Percentiles rank a stretch among this genome's conserved stretches.
Evolutionary conservation across 2,888 invertebrate species (phyloP).

Genomic region (Spilarctia lutea): DNA sequence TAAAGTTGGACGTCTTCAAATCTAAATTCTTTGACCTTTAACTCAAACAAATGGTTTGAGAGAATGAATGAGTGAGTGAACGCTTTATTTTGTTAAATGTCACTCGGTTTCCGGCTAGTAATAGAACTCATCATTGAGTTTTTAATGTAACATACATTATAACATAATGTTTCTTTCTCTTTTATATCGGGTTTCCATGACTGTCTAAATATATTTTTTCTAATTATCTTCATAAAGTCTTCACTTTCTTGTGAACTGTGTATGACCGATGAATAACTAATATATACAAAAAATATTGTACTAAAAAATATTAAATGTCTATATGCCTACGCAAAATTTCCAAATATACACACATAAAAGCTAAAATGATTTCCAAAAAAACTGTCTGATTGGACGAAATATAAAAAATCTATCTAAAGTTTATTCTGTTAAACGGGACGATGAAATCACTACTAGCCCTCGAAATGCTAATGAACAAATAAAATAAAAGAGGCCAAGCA

Average conservation of each 20-base stretch:
- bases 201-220: neutral
- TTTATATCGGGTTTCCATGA: neutral
- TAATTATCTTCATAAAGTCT: too few relatives aligned
- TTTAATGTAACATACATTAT: neutral
- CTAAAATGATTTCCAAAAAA: constrained; percentile 9
- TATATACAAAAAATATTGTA: too few relatives aligned
- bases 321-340: too few relatives aligned
- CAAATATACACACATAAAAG: too few relatives aligned
- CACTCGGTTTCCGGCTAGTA: constrained; percentile 19
- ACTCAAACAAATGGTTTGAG: constrained; percentile 16
- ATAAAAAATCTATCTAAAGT: neutral
- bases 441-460: constrained; percentile 22
- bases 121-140: constrained; percentile 8
- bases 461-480: constrained; percentile 36
- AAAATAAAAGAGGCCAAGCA: constrained; percentile 46
- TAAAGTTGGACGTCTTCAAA: constrained; percentile 37
- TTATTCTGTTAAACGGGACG: constrained; percentile 9
- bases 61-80: constrained; percentile 23
- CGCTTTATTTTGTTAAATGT: constrained; percentile 18
- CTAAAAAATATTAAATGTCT: too few relatives aligned
- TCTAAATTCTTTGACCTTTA: constrained; percentile 20
- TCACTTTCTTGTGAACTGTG: too few relatives aligned
- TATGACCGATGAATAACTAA: too few relatives aligned
- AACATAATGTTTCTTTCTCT: neutral
- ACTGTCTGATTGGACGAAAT: neutral